Evolutionary conservation across 2,888 invertebrate genomes (phyloP), one percentile per base, ranked within the genome.

Genomic region (Digitonthophagus gazella): DNA sequence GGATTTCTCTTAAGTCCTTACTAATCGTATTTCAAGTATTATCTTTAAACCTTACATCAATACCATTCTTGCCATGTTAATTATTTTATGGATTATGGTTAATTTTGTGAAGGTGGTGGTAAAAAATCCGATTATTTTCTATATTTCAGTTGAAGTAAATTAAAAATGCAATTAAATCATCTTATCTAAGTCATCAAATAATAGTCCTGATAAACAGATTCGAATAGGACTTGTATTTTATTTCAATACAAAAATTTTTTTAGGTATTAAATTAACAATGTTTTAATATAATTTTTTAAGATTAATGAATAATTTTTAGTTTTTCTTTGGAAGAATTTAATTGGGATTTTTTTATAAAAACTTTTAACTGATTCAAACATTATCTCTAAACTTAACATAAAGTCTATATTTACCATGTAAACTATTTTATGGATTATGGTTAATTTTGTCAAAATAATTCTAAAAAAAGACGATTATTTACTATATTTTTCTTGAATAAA

Each of bases 1-100:
- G 54, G 54, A 67, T 70, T 70, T 70, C 67, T 70, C 70, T 70
- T 70, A 70, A 70, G 65, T 64, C 67, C 44, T 11, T 3, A 44
- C 6, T 44, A 44, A 15, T 57, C 28, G 20, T 4, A 58, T 58
- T 66, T 58, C 61, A 18, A 61, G 28, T 54, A 19, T 58, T 54
- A 64, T 66, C 15, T n/a, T n/a, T n/a, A n/a, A n/a, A n/a, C n/a
- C n/a, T n/a, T 3, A 44, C 6, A 44, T 11, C 28, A 44, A 44
- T 11, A 44, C 61, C 58, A 67, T 70, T 70, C 65, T 70, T 70
- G 44, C 58, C n/a, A n/a, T 68, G 58, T 54, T 68, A 58, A 65
- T 63, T 63, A 54, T 67, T 67, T 67, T 66, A 61, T 67, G 58
- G 64, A 55, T 66, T 63, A 68, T 66, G 66, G 64, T 63, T 66